Percentiles rank a stretch among this genome's conserved stretches.
These are phyloP conservation scores for Hypanus sabinus DNA, from an alignment of 2,113 vertebrate genomes.

Conservation along the genomic window DNA sequence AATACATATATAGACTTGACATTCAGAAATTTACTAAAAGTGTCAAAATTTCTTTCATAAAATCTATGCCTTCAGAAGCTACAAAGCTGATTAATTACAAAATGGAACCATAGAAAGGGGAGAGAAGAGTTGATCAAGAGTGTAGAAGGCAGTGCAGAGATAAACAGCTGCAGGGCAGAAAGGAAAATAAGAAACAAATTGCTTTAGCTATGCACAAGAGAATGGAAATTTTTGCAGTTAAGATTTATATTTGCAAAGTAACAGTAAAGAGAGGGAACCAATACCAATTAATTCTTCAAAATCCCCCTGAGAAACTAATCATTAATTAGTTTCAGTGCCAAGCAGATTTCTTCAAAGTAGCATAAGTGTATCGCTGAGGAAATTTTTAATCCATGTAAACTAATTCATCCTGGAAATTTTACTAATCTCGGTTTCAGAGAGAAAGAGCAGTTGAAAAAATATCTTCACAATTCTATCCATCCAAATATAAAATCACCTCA, in stretches of 20 bases:
- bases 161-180: not conserved
- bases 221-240: no score
- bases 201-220: not conserved
- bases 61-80: not conserved
- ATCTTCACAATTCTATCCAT: not conserved
- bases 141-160: conserved; percentile 14
- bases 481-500: not conserved
- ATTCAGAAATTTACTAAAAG: not conserved
- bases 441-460: not conserved
- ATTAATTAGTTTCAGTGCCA: not conserved
- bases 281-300: not conserved
- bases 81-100: not conserved
- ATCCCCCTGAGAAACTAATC: not conserved
- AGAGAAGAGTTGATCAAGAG: not conserved
- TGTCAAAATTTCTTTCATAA: not conserved
- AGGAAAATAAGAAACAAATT: not conserved
- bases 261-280: not conserved
- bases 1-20: not conserved
- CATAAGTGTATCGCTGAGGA: not conserved
- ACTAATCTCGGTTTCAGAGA: not conserved
- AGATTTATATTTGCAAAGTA: not conserved
- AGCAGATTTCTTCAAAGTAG: not conserved
- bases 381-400: not conserved
- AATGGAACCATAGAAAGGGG: not conserved
- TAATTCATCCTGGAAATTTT: not conserved